Evolutionary conservation across 2,888 invertebrate species (phyloP).

Genomic region (Rotaria macrura): DNA sequence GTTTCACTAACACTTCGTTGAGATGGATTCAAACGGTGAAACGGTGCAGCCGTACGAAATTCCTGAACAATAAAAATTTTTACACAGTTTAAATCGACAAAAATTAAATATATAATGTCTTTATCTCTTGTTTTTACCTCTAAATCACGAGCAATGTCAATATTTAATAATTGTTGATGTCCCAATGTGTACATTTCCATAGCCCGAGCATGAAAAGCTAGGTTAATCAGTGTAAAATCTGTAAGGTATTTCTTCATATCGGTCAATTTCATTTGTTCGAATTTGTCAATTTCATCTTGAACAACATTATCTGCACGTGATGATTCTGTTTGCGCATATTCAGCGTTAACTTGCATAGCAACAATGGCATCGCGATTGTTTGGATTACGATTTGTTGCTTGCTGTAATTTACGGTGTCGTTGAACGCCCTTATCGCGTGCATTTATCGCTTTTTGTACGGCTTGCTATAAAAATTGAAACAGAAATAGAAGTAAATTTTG

Average conservation of each 20-base stretch:
- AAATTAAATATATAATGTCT: too few species aligned
- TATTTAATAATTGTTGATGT: constrained; percentile 25
- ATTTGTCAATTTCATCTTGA: constrained; percentile 31
- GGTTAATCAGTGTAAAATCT: constrained; percentile 27
- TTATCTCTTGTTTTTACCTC: background rate
- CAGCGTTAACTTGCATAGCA: constrained; percentile 28
- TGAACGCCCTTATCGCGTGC: constrained; percentile 26
- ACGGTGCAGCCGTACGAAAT: constrained; percentile 17
- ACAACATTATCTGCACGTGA: constrained; percentile 28
- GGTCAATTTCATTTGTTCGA: constrained; percentile 32
- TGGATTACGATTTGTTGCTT: constrained; percentile 25
- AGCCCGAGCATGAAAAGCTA: constrained; percentile 32
- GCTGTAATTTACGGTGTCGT: constrained; percentile 29
- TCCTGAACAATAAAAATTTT: background rate
- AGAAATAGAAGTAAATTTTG: background rate
- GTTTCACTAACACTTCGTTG: constrained; percentile 22
- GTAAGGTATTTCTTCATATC: constrained; percentile 31
- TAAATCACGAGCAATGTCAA: constrained; percentile 31
- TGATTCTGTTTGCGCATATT: constrained; percentile 25
- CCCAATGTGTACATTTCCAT: constrained; percentile 29
- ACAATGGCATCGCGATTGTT: constrained; percentile 29
- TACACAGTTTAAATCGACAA: too few species aligned
- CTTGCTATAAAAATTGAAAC: background rate
- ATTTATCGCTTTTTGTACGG: constrained; percentile 26
- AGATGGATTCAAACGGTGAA: constrained; percentile 16